These are phyloP conservation scores for Sebastes itinus DNA, from an alignment of 2,797 vertebrate genomes.

Conservation along the genomic window DNA sequence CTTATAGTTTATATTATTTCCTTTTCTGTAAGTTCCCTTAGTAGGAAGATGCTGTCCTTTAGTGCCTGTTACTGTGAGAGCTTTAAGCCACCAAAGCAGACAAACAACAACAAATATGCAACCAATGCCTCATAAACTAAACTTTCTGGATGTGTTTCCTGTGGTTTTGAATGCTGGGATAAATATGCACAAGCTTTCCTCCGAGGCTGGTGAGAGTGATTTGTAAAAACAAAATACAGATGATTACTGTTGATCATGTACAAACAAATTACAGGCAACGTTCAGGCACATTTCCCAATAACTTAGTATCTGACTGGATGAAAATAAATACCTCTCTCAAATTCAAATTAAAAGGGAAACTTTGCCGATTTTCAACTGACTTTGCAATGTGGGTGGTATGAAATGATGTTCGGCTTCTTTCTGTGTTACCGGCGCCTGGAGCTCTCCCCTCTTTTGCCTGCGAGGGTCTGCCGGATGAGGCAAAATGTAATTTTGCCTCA, in stretches of 20 bases:
- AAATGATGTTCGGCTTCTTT: neutral
- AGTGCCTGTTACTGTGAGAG: neutral
- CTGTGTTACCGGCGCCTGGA: neutral
- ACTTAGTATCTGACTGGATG: neutral
- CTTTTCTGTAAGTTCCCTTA: neutral
- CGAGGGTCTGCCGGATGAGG: neutral
- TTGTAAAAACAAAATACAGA: neutral
- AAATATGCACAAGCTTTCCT: neutral
- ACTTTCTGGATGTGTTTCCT: neutral
- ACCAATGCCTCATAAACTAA: neutral
- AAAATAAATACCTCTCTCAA: neutral
- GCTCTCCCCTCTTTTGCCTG: too few species aligned
- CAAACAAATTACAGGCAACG: neutral
- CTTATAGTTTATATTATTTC: too few species aligned
- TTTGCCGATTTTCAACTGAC: neutral
- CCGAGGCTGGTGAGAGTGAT: neutral
- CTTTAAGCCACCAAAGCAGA: neutral
- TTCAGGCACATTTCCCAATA: neutral
- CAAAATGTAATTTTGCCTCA: neutral
- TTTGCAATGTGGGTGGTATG: neutral
- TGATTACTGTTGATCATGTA: neutral
- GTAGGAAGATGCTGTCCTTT: neutral
- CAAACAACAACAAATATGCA: neutral
- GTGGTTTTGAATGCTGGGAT: neutral
- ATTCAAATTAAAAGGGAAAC: neutral